A percentile compares a stretch with the other conserved stretches of the same genome.
These are phyloP conservation scores for Eubucco bourcierii DNA, from an alignment of 2,113 vertebrate genomes.

Conservation along the genomic window DNA sequence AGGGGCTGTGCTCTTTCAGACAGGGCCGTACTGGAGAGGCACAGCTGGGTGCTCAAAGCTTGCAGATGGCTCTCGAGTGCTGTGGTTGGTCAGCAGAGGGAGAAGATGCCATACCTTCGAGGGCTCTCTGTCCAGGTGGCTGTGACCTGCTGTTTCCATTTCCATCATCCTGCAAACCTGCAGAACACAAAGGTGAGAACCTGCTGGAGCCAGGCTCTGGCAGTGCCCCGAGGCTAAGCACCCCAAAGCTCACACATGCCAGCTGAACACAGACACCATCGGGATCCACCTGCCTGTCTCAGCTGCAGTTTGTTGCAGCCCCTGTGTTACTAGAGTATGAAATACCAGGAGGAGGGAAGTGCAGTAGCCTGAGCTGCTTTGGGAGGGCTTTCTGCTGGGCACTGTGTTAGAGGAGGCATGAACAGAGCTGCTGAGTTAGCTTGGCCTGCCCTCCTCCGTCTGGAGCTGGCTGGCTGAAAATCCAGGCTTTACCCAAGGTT, in stretches of 20 bases:
- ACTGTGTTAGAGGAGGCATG: background rate
- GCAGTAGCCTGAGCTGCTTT: background rate
- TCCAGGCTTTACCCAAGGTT: background rate
- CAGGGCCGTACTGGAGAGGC: fast-evolving
- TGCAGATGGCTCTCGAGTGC: background rate
- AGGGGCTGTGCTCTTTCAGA: background rate
- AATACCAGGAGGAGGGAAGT: background rate
- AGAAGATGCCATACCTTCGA: constrained; percentile 31
- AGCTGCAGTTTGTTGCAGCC: background rate
- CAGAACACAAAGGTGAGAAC: background rate
- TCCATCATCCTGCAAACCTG: constrained; percentile 44
- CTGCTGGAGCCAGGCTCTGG: background rate
- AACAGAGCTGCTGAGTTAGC: background rate
- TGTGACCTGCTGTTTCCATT: constrained; percentile 63
- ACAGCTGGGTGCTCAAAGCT: background rate
- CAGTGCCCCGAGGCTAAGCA: background rate
- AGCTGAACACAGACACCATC: background rate
- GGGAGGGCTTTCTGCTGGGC: background rate
- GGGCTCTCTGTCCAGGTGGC: constrained; percentile 5
- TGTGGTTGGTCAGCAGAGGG: background rate
- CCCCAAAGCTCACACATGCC: background rate
- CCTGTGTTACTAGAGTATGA: background rate
- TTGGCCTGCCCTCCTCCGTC: background rate
- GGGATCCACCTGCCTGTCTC: background rate
- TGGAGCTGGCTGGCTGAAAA: background rate